phyloP scores from a whole-genome alignment of 2,888 invertebrate genomes.

The Sinopyrophorus schimmeli region DNA sequence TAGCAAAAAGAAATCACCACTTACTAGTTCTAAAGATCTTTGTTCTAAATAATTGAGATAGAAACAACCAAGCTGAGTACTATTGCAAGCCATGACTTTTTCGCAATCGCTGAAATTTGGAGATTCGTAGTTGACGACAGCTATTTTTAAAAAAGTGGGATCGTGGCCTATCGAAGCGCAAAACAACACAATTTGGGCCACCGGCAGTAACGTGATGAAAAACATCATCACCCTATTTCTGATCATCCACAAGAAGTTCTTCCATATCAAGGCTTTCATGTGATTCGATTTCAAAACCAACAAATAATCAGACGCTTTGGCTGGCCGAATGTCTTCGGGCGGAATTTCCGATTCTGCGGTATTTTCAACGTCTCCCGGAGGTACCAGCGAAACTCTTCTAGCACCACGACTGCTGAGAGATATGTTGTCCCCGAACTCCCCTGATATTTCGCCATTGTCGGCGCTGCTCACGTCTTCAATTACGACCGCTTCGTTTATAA shows the following conservation, averaged over 20 bases:
- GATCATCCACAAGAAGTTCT: conserved; percentile 85
- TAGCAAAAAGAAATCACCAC: no score
- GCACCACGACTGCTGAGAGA: conserved; percentile 72
- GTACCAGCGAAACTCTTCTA: conserved; percentile 31
- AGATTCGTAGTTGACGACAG: conserved; percentile 80
- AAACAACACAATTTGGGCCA: conserved; percentile 84
- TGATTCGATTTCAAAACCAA: conserved; percentile 26
- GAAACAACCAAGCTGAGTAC: conserved; percentile 73
- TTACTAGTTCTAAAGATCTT: conserved; percentile 68
- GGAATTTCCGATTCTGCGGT: conserved; percentile 65
- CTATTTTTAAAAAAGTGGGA: conserved; percentile 74
- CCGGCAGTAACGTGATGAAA: conserved; percentile 84
- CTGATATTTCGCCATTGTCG: conserved; percentile 77
- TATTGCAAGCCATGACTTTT: conserved; percentile 61
- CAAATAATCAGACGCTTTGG: conserved; percentile 58
- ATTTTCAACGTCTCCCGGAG: conserved; percentile 1
- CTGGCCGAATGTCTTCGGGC: conserved; percentile 61
- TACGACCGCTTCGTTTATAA: conserved; percentile 66
- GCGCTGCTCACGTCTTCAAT: conserved; percentile 72
- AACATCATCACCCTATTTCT: conserved; percentile 81
- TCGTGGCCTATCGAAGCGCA: conserved; percentile 89
- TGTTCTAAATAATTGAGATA: conserved; percentile 72
- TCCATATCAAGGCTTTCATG: conserved; percentile 84
- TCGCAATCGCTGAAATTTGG: conserved; percentile 43
- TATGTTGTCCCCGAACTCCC: conserved; percentile 85